Percentiles rank a stretch among this genome's conserved stretches.
These are phyloP conservation scores for Sebastiscus tertius DNA, from an alignment of 2,797 vertebrate species.

Conservation along the genomic window DNA sequence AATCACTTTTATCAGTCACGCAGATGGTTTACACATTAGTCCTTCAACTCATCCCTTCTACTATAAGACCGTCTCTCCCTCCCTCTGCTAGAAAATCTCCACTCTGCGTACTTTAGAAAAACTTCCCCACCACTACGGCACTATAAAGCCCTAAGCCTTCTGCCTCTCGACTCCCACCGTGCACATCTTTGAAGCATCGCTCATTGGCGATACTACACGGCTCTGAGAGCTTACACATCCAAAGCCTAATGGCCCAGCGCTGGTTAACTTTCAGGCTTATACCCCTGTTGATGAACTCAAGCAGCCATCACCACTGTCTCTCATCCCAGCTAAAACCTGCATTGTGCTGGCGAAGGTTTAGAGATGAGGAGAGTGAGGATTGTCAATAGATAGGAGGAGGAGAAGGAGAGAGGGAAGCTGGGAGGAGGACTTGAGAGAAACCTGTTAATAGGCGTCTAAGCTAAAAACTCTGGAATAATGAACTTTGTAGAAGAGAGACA, in stretches of 20 bases:
- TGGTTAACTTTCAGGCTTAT: conserved; percentile 77
- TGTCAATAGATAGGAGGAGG: conserved; percentile 50
- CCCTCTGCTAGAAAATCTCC: conserved; percentile 46
- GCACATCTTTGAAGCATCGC: conserved; percentile 74
- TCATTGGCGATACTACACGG: conserved; percentile 56
- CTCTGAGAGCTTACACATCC: conserved; percentile 68
- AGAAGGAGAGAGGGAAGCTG: conserved; percentile 1
- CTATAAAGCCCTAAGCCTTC: conserved; percentile 67
- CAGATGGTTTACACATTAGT: conserved; percentile 65
- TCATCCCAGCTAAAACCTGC: conserved; percentile 67
- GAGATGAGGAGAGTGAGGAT: conserved; percentile 52
- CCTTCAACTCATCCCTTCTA: conserved; percentile 49
- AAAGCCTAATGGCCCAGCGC: conserved; percentile 69
- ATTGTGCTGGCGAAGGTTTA: conserved; percentile 60
- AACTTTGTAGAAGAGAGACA: conserved; percentile 33
- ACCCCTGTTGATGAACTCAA: conserved; percentile 68
- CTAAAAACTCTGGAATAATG: conserved; percentile 33
- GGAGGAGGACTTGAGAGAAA: conserved; percentile 34
- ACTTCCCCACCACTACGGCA: conserved; percentile 48
- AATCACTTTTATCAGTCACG: conserved; percentile 67
- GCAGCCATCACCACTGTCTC: conserved; percentile 60
- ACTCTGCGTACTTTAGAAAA: conserved; percentile 57
- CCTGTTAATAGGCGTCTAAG: conserved; percentile 44
- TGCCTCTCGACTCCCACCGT: conserved; percentile 62
- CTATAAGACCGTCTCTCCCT: conserved; percentile 40